phyloP scores from a whole-genome alignment of 2,888 invertebrate genomes.

The Drosophila anceps region DNA sequence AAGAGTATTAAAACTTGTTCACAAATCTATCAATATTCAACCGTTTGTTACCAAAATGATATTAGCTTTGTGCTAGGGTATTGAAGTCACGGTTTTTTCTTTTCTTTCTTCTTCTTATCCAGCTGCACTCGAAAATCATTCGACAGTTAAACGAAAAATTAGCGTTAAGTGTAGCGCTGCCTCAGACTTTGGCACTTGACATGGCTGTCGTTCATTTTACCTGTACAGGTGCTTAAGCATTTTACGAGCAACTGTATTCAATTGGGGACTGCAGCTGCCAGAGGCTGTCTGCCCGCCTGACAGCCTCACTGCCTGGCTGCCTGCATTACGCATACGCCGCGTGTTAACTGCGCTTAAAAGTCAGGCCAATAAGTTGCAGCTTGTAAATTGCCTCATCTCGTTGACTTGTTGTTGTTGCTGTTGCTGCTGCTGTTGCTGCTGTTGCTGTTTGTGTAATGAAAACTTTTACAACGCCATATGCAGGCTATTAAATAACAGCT shows the following conservation, averaged over 20 bases:
- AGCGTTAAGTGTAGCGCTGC: conserved; percentile 71
- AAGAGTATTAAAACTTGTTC: background rate
- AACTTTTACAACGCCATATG: conserved; percentile 81
- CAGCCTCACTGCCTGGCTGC: conserved; percentile 39
- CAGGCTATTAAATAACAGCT: conserved; percentile 78
- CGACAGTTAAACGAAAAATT: conserved; percentile 74
- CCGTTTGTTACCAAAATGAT: background rate
- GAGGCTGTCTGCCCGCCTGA: conserved; percentile 34
- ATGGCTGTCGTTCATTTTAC: conserved; percentile 29
- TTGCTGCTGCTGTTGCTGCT: conserved; percentile 54
- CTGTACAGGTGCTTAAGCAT: conserved; percentile 71
- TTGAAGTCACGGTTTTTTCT: conserved; percentile 2
- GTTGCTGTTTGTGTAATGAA: conserved; percentile 79
- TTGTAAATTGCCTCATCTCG: conserved; percentile 65
- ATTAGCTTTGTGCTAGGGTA: conserved; percentile 11
- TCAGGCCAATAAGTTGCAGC: conserved; percentile 75
- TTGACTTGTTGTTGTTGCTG: conserved; percentile 51
- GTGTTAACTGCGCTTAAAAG: conserved; percentile 79
- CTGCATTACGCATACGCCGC: conserved; percentile 75
- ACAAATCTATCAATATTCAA: background rate
- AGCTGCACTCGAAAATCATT: conserved; percentile 62
- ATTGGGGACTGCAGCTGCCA: conserved; percentile 62
- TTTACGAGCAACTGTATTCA: conserved; percentile 81
- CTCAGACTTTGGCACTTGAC: background rate
- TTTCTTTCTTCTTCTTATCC: background rate